These are phyloP conservation scores for Albula glossodonta DNA, from an alignment of 2,113 vertebrate species.

Conservation along the genomic window DNA sequence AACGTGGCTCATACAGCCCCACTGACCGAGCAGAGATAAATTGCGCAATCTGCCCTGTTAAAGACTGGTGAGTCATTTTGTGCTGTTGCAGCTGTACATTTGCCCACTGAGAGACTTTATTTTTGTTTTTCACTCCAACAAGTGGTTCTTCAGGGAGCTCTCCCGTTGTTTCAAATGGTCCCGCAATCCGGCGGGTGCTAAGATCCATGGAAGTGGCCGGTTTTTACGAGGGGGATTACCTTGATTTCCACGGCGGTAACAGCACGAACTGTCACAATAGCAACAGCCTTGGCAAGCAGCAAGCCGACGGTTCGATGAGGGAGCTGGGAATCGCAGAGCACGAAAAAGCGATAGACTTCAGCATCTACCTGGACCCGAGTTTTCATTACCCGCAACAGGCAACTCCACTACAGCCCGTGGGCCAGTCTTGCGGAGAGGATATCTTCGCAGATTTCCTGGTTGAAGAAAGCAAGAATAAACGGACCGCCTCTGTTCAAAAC, in stretches of 20 bases:
- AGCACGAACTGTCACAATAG: constrained; percentile 57
- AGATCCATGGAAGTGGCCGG: constrained; percentile 98
- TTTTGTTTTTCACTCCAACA: constrained; percentile 31
- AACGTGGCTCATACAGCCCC: background rate
- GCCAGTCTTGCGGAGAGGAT: constrained; percentile 69
- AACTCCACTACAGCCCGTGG: constrained; percentile 49
- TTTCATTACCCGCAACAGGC: constrained; percentile 65
- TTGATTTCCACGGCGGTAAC: constrained; percentile 75
- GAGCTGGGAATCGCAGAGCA: constrained; percentile 90
- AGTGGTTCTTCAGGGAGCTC: constrained; percentile 72
- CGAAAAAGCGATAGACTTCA: constrained; percentile 96
- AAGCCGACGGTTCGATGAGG: constrained; percentile 83
- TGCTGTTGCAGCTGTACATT: background rate
- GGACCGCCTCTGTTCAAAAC: constrained; percentile 70
- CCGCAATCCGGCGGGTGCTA: constrained; percentile 85
- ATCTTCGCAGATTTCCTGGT: constrained; percentile 66
- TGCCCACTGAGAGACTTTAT: background rate
- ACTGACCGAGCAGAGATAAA: background rate
- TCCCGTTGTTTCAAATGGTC: constrained; percentile 76
- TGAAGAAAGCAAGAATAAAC: constrained; percentile 83
- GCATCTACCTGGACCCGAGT: constrained; percentile 89
- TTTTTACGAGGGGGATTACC: constrained; percentile 94
- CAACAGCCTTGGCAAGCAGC: constrained; percentile 69
- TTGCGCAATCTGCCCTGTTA: background rate
- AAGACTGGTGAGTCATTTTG: background rate